These are phyloP conservation scores for Pelobates cultripes DNA, from an alignment of 2,797 vertebrate genomes.

Conservation along the genomic window DNA sequence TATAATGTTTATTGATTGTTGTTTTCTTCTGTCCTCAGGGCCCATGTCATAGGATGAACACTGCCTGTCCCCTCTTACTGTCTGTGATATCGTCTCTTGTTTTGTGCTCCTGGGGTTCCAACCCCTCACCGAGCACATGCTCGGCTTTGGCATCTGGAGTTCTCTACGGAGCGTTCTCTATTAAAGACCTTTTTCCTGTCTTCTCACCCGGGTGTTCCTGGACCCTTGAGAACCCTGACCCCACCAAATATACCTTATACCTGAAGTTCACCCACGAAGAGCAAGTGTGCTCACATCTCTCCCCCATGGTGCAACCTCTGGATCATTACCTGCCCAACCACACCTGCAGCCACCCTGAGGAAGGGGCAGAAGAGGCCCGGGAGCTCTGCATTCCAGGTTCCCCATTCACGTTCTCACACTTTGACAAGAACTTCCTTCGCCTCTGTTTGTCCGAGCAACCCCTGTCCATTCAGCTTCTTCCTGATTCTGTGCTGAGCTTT, in stretches of 20 bases:
- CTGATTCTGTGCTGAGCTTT: conserved; percentile 84
- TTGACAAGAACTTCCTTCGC: conserved; percentile 97
- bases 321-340: conserved; percentile 96
- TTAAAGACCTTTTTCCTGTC: conserved; percentile 95
- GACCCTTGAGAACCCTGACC: conserved; percentile 98
- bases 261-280: conserved; percentile 93
- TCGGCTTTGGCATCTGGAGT: conserved; percentile 94
- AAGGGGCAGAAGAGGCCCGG: conserved; percentile 77
- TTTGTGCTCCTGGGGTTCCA: conserved; percentile 83
- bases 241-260: conserved; percentile 97
- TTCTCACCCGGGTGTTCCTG: conserved; percentile 92
- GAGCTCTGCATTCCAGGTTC: conserved; percentile 80
- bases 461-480: conserved; percentile 74
- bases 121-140: conserved; percentile 86
- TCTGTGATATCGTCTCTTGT: conserved; percentile 97
- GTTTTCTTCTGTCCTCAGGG: conserved; percentile 72
- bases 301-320: conserved; percentile 90
- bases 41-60: conserved; percentile 99
- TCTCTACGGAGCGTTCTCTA: conserved; percentile 97
- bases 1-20: neutral
- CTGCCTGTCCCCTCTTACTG: conserved; percentile 99
- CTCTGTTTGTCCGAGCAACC: conserved; percentile 86
- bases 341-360: conserved; percentile 83
- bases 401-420: conserved; percentile 90
- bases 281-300: conserved; percentile 86